Evolutionary conservation across 2,888 invertebrate genomes (phyloP).

Genomic region (Agapostemon virescens): DNA sequence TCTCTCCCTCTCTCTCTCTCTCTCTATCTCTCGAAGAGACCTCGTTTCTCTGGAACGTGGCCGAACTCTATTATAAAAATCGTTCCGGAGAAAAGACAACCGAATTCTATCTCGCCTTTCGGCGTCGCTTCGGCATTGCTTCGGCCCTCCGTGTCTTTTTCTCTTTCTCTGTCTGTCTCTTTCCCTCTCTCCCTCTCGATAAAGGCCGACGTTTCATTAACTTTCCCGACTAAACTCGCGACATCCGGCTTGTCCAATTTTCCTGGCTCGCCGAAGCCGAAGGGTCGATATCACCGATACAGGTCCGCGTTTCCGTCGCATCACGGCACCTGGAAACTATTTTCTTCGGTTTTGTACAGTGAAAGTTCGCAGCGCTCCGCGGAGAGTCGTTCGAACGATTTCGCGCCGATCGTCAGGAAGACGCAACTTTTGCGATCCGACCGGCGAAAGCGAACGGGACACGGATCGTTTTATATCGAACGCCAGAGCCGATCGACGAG

Average conservation of each 20-base stretch:
- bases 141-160: not conserved
- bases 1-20: no score
- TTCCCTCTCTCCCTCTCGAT: not conserved
- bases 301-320: constrained; percentile 54
- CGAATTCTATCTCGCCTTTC: not conserved
- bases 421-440: constrained; percentile 19
- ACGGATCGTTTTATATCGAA: not conserved
- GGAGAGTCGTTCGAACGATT: constrained; percentile 40
- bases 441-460: not conserved
- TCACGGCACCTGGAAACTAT: constrained; percentile 29
- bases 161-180: constrained; percentile 6
- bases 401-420: constrained; percentile 40
- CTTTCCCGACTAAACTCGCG: constrained; percentile 10
- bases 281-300: constrained; percentile 20
- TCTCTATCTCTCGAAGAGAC: not conserved
- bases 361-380: constrained; percentile 44
- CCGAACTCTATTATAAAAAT: constrained; percentile 56
- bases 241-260: constrained; percentile 23
- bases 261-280: constrained; percentile 13
- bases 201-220: constrained; percentile 38
- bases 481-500: no score
- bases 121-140: not conserved
- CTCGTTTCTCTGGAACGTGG: constrained; percentile 20
- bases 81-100: constrained; percentile 62
- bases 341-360: constrained; percentile 54